Evolutionary conservation across 2,888 invertebrate species (phyloP), one percentile per base, ranked within the genome.

Genomic region (Catonia carolina): DNA sequence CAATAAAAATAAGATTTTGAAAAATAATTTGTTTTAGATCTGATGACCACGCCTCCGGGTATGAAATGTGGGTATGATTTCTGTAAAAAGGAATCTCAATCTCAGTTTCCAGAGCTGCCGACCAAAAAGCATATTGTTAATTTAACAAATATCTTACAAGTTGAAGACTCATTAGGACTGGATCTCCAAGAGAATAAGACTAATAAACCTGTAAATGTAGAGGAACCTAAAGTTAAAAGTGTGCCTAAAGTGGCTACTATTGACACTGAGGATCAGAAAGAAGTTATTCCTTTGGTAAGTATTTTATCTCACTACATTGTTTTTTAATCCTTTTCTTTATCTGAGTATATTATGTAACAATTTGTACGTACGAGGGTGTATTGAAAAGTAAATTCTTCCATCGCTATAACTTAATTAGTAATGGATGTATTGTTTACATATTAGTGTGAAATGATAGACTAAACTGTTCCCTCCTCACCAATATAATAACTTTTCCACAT

Each of bases 21-120:
- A 22, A 71, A 82, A 12, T 66, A 78, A 39, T 82, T 85, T 71
- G 74, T n/a, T n/a, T n/a, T 73, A 55, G 72, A 73, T 51, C 80
- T 82, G 70, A 79, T 80, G 2, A 69, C 68, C 53, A 79, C 78
- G 47, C 62, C 63, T 48, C 55, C 42, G 18, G 45, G 31, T 23
- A 33, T 18, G 35, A 63, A 65, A 10, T 58, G 49, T 5, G 60
- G 62, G 37, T 61, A 57, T 48, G 59, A 56, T 42, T 57, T 39
- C 20, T 41, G 58, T 6, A 53, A 58, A 33, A 61, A 66, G 55
- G 56, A 66, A 59, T 55, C 60, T 35, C 37, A 63, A 2, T n/a
- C n/a, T n/a, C 62, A 51, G 18, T 15, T 36, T 3, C 37, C 49
- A 22, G 48, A 8, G n/a, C 20, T 27, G 1, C 15, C 12, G 63